Evolutionary conservation across 2,888 invertebrate species (phyloP).

Genomic region (Thymelicus lineola): DNA sequence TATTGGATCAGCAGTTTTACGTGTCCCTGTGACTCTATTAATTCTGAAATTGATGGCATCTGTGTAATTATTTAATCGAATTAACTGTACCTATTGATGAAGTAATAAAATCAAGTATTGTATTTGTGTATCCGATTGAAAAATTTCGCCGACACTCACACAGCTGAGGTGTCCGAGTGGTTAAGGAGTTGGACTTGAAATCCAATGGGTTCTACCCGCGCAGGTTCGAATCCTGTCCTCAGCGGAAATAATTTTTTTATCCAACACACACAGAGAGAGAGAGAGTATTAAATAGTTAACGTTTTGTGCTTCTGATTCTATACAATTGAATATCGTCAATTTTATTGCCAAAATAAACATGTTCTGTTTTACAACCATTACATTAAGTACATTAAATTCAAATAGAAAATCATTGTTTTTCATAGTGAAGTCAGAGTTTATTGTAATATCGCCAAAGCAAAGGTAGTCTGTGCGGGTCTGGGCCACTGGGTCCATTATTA

Average conservation of each 20-base stretch:
- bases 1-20: neutral
- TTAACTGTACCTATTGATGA: neutral
- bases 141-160: constrained; percentile 42
- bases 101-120: neutral
- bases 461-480: no score
- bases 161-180: constrained; percentile 85
- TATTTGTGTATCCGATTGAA: neutral
- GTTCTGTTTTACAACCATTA: no score
- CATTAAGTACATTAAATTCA: no score
- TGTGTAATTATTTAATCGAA: neutral
- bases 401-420: no score
- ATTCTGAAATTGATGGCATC: neutral
- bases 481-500: no score
- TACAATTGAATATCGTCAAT: no score
- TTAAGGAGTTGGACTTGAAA: constrained; percentile 86
- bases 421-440: no score
- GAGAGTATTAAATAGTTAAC: no score
- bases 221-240: constrained; percentile 85
- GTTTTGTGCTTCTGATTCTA: no score
- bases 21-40: neutral
- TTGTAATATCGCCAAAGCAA: no score
- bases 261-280: no score
- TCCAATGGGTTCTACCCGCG: constrained; percentile 86
- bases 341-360: no score
- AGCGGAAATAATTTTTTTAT: constrained; percentile 51